Conservation (phyloP, 1,140 invertebrate genomes). For the Arctopsyche grandis region DNA sequence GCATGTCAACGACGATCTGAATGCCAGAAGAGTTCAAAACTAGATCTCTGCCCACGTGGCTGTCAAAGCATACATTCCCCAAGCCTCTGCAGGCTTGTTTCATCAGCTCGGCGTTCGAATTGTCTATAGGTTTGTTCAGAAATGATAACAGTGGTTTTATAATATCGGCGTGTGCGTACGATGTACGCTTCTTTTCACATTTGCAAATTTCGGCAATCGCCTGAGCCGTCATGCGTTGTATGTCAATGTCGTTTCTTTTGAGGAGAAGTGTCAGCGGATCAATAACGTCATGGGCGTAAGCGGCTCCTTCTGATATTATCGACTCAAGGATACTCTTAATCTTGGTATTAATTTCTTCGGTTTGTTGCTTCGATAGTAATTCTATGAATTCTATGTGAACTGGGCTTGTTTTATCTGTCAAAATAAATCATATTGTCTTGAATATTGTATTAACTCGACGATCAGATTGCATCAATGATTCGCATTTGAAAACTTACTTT, state of each 20-base stretch:
- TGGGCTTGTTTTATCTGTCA: no score
- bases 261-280: constrained; percentile 60
- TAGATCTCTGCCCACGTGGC: constrained; percentile 75
- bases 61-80: constrained; percentile 90
- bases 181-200: constrained; percentile 73
- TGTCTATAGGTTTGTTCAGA: constrained; percentile 59
- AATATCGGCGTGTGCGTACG: constrained; percentile 71
- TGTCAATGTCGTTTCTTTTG: constrained; percentile 57
- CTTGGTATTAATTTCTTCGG: constrained; percentile 16
- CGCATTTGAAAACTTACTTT: no score
- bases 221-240: constrained; percentile 66
- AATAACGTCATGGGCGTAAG: constrained; percentile 61
- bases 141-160: constrained; percentile 69
- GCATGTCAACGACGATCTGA: constrained; percentile 63
- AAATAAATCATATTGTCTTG: no score
- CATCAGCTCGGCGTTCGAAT: constrained; percentile 66
- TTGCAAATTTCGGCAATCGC: constrained; percentile 79
- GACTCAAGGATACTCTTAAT: constrained; percentile 42
- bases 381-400: neutral
- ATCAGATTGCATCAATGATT: no score
- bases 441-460: no score
- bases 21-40: constrained; percentile 73
- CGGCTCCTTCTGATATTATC: constrained; percentile 59
- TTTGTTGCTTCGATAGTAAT: constrained; percentile 11
- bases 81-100: constrained; percentile 82